Conservation (phyloP, 2,797 vertebrate genomes). For the Chelonia mydas region DNA sequence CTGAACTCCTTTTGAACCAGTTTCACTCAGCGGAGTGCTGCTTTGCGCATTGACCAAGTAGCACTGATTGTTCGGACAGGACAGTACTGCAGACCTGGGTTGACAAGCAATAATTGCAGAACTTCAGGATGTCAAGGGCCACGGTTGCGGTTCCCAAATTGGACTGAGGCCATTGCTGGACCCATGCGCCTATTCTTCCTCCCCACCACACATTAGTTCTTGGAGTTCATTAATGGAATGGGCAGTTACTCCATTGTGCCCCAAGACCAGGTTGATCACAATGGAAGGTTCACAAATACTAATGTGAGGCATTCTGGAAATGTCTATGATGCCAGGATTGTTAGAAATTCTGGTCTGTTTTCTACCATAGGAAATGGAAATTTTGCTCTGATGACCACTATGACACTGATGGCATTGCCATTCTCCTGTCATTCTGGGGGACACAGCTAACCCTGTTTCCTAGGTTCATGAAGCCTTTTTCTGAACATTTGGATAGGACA, state of each 20-base stretch:
- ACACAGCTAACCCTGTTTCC: constrained; percentile 16
- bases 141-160: neutral
- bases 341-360: neutral
- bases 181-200: neutral
- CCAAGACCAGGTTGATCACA: neutral
- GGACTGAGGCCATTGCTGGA: neutral
- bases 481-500: constrained; percentile 26
- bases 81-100: neutral
- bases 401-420: neutral
- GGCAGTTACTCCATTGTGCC: neutral
- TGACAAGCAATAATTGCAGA: neutral
- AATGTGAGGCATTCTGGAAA: neutral
- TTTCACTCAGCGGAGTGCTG: neutral
- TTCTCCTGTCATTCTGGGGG: neutral
- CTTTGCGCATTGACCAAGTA: neutral
- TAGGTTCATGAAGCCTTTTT: neutral
- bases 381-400: neutral
- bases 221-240: neutral
- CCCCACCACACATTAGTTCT: neutral
- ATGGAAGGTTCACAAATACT: neutral
- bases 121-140: too few relatives aligned
- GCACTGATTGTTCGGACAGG: neutral
- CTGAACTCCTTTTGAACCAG: neutral
- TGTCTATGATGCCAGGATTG: neutral
- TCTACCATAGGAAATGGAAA: neutral